Evolutionary conservation across 2,888 invertebrate genomes (phyloP), one percentile per base, ranked within the genome.

Genomic region (Argyresthia goedartella): DNA sequence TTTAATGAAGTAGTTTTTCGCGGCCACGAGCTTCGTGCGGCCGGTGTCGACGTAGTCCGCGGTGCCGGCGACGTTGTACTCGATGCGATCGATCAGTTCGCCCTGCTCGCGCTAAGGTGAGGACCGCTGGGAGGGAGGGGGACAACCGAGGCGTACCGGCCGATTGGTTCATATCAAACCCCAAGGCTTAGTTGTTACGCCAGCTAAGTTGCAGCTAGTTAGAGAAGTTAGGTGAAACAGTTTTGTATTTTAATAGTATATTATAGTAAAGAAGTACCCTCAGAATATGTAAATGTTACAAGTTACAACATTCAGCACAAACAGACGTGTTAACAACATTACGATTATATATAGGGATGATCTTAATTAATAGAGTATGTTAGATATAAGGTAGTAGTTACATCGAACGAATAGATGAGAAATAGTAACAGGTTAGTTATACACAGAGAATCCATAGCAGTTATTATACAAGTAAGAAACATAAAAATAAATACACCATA

Each of bases 31-130:
- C 79, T 97, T 92, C 63, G 87, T 89, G 66, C 92, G 92, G 65
- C 95, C 96, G 60, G 90, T 88, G 72, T 91, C 92, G 68, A 96
- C 93, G 88, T 93, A 94, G 81, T 95, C 94, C 63, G 91, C 91
- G 61, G 96, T 93, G 80, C 93, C 92, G 68, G 92, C 91, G 63
- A 97, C 97, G 87, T 96, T 95, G 88, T 94, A 94, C 89, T 97
- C 97, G 87, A 97, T 95, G 81, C 95, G 91, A 89, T 97, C 96
- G 76, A 97, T 91, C 90, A 96, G 92, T 88, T 97, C 96, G 74
- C 96, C 97, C 97, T 97, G 88, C 73, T 72, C 67, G 73, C 69
- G 72, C 80, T 80, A 81, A 80, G 73, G 76, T 67, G 62, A 63
- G 62, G 65, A 69, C 71, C 77, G 75, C 73, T 67, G 67, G 79